A percentile compares a stretch with the other conserved stretches of the same genome.
Conservation (phyloP, 2,113 vertebrate genomes). For the Phoxinus phoxinus region DNA sequence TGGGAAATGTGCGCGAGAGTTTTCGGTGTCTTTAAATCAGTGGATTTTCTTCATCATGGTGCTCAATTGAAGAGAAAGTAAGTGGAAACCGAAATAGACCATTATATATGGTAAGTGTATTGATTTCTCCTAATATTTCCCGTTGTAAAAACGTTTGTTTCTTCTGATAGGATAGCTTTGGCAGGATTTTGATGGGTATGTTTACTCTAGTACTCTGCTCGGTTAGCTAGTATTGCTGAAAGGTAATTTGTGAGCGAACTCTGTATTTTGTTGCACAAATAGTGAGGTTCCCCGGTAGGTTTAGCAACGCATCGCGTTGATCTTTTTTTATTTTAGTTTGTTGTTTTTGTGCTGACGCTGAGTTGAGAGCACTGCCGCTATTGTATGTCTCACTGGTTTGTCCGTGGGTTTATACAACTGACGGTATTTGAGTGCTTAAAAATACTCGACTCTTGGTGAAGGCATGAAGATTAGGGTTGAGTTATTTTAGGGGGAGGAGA, state of each 20-base stretch:
- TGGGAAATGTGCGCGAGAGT: neutral
- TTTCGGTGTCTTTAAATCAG: neutral
- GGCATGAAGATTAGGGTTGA: no score
- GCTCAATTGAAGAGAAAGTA: neutral
- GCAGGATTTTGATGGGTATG: neutral
- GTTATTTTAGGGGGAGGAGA: no score
- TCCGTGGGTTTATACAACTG: neutral
- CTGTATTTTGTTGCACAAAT: neutral
- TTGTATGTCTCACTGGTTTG: neutral
- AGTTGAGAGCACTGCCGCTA: neutral
- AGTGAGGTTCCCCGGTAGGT: neutral
- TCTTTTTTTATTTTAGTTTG: neutral
- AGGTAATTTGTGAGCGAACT: neutral
- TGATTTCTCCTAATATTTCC: no score
- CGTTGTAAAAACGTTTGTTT: no score
- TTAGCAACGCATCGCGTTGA: neutral
- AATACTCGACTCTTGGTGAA: neutral
- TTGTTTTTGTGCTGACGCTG: neutral
- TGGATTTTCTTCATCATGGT: neutral
- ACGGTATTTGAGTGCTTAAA: neutral
- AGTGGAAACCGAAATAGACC: neutral
- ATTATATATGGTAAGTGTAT: neutral
- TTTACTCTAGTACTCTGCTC: neutral
- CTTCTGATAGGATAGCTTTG: neutral
- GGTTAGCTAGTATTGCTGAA: neutral